A percentile compares a stretch with the other conserved stretches of the same genome.
These are phyloP conservation scores for Danaus melanippus DNA, from an alignment of 1,140 invertebrate species.

Conservation along the genomic window DNA sequence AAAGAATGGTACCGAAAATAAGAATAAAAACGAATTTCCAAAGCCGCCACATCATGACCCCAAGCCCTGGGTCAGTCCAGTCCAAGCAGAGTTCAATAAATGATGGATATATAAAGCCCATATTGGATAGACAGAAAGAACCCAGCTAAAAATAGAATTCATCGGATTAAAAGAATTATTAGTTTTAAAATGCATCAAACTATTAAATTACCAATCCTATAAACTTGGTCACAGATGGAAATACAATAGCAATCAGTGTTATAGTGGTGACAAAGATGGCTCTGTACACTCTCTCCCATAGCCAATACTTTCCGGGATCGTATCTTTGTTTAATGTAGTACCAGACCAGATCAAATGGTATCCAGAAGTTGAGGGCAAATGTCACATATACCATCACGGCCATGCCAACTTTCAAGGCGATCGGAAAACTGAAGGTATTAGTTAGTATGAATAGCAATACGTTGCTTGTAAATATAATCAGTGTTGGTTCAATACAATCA, in stretches of 20 bases:
- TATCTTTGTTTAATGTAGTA: constrained; percentile 44
- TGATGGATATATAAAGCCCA: constrained; percentile 90
- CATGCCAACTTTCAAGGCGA: constrained; percentile 46
- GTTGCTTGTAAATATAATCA: neutral
- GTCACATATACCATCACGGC: constrained; percentile 53
- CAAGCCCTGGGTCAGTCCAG: constrained; percentile 76
- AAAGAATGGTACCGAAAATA: constrained; percentile 79
- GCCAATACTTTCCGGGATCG: constrained; percentile 34
- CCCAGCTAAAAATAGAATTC: constrained; percentile 42
- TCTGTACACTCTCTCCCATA: constrained; percentile 55
- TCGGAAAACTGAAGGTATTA: constrained; percentile 41
- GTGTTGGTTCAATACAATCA: neutral
- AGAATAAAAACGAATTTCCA: constrained; percentile 79
- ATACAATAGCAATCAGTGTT: constrained; percentile 42
- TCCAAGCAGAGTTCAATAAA: constrained; percentile 84
- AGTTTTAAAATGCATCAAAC: constrained; percentile 3
- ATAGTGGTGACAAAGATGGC: constrained; percentile 37
- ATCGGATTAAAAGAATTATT: constrained; percentile 3
- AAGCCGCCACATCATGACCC: constrained; percentile 73
- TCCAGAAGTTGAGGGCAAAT: constrained; percentile 56
- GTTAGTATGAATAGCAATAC: neutral
- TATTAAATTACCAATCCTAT: constrained; percentile 47
- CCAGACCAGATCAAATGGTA: constrained; percentile 56
- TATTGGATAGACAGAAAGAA: constrained; percentile 81
- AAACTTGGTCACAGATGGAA: constrained; percentile 51